Conservation (phyloP, 2,113 vertebrate genomes). For the Chionomys nivalis region DNA sequence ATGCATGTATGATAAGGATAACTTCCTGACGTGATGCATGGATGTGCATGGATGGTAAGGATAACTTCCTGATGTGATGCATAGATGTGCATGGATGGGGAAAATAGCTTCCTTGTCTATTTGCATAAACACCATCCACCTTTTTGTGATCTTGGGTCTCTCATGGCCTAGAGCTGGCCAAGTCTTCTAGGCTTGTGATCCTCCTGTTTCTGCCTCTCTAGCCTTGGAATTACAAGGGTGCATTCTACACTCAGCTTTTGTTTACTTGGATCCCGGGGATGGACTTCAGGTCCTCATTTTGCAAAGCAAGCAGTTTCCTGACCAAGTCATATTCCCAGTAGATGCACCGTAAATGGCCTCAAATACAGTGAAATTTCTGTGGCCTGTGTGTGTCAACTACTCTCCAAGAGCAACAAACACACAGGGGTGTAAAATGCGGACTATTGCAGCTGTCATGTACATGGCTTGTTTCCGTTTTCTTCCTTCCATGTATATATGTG, state of each 20-base stretch:
- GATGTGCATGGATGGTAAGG: not conserved
- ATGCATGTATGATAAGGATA: rapidly evolving
- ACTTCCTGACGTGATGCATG: too few relatives aligned
- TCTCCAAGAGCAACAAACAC: too few relatives aligned
- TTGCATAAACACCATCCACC: too few relatives aligned
- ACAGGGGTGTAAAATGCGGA: not conserved
- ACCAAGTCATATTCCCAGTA: not conserved
- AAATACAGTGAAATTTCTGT: not conserved
- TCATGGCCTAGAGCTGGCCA: not conserved
- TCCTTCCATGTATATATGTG: too few relatives aligned
- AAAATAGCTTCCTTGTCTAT: too few relatives aligned
- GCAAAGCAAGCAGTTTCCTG: not conserved
- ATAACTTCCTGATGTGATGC: too few relatives aligned
- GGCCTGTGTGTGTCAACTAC: not conserved
- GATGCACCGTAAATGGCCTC: not conserved
- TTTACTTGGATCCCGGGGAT: not conserved
- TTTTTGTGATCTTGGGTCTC: not conserved
- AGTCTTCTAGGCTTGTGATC: not conserved
- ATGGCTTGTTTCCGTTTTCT: not conserved
- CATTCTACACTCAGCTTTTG: not conserved
- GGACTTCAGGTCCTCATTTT: not conserved
- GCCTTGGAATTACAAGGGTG: rapidly evolving
- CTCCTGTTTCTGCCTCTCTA: not conserved
- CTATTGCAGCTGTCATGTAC: not conserved
- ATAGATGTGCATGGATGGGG: not conserved